Conservation (phyloP, 2,888 invertebrate genomes). For the Azorinus chamasolen region DNA sequence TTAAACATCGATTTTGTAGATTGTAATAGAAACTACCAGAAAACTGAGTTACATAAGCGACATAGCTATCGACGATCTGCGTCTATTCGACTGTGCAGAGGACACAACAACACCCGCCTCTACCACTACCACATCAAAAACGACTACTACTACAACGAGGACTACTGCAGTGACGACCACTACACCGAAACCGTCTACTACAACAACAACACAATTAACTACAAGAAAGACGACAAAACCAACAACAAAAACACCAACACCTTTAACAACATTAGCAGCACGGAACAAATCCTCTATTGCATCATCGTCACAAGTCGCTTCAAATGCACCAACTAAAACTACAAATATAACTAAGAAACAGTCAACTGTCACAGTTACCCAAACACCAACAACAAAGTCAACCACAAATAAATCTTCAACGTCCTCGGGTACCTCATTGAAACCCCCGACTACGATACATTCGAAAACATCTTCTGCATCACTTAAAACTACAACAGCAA, state of each 20-base stretch:
- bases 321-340: no score
- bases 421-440: no score
- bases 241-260: constrained; percentile 18
- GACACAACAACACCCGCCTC: constrained; percentile 24
- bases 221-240: constrained; percentile 14
- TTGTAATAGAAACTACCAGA: constrained; percentile 70
- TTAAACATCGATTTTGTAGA: constrained; percentile 68
- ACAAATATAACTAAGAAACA: background rate
- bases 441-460: background rate
- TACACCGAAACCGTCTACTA: constrained; percentile 11
- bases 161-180: constrained; percentile 8
- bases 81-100: constrained; percentile 70
- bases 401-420: no score
- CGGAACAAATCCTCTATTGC: background rate
- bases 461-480: constrained; percentile 1
- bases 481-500: background rate
- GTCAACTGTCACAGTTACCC: background rate
- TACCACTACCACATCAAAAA: constrained; percentile 2
- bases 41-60: constrained; percentile 72
- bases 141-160: constrained; percentile 22
- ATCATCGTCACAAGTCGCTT: background rate
- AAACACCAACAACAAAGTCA: background rate
- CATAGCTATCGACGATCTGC: constrained; percentile 76
- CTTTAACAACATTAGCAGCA: background rate
- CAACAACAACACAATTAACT: constrained; percentile 5